Evolutionary conservation across 2,113 vertebrate species (phyloP).

Genomic region (Syrmaticus mikado): DNA sequence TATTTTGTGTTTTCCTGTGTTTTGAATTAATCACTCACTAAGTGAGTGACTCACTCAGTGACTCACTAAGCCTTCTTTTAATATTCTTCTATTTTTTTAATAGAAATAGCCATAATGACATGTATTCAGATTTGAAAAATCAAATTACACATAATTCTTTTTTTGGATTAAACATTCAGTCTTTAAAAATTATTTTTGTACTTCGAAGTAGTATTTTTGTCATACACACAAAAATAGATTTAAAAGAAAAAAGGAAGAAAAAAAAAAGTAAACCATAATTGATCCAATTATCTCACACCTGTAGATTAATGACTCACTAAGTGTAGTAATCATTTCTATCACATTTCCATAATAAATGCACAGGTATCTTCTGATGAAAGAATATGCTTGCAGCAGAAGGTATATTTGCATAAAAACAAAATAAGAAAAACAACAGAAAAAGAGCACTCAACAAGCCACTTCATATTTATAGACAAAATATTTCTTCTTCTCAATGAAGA

Average conservation of each 20-base stretch:
- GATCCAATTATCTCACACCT: background rate
- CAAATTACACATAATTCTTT: background rate
- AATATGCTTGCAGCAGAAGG: background rate
- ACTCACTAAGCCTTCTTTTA: background rate
- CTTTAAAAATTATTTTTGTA: background rate
- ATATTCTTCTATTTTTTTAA: background rate
- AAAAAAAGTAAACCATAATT: background rate
- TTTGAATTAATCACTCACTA: background rate
- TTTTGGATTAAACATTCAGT: background rate
- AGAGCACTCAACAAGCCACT: no score
- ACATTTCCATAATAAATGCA: background rate
- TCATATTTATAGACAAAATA: background rate
- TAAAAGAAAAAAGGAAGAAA: no score
- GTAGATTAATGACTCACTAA: background rate
- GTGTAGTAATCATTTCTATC: background rate
- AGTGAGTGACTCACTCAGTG: fast-evolving
- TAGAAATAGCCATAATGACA: background rate
- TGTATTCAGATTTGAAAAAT: background rate
- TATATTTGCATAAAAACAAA: background rate
- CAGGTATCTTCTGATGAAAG: background rate
- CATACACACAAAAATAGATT: background rate
- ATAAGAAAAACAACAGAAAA: background rate
- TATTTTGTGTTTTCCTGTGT: background rate
- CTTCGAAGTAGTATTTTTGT: background rate
- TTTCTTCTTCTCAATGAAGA: background rate